Percentiles rank a stretch among this genome's conserved stretches.
Evolutionary conservation across 2,113 vertebrate species (phyloP).

Genomic region (Thunnus maccoyii): DNA sequence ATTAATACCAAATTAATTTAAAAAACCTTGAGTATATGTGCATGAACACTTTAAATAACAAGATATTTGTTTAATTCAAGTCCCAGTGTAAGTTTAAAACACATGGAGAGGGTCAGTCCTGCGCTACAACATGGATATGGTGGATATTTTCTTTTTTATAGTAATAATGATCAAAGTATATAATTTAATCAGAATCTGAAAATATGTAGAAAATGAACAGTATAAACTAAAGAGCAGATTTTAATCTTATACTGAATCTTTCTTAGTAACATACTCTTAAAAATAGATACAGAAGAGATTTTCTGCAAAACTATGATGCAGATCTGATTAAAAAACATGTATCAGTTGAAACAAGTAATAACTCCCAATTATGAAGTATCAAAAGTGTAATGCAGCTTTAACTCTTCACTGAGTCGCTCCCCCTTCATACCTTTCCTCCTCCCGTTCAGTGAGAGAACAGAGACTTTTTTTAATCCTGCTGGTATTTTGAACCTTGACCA

Average conservation of each 20-base stretch:
- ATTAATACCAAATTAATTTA: neutral
- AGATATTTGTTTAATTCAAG: neutral
- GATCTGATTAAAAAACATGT: neutral
- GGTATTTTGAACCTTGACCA: slow-evolving; percentile 31
- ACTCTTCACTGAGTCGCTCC: slow-evolving; percentile 5
- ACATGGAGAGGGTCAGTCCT: neutral
- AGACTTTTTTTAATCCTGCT: slow-evolving; percentile 18
- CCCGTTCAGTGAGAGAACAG: neutral
- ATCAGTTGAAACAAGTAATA: neutral
- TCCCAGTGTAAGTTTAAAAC: neutral
- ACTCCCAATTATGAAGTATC: neutral
- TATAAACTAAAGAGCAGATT: too few species aligned
- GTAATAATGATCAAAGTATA: too few species aligned
- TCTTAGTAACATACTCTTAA: too few species aligned
- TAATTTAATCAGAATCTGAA: neutral
- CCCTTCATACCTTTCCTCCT: neutral
- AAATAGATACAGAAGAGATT: neutral
- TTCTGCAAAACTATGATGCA: neutral
- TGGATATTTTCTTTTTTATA: too few species aligned
- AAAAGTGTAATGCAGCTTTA: neutral
- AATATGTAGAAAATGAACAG: neutral
- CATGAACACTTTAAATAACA: neutral
- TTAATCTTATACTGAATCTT: too few species aligned
- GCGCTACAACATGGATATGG: neutral
- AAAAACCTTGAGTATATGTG: neutral